Conservation (phyloP, 2,113 vertebrate genomes). For the Takifugu bimaculatus region DNA sequence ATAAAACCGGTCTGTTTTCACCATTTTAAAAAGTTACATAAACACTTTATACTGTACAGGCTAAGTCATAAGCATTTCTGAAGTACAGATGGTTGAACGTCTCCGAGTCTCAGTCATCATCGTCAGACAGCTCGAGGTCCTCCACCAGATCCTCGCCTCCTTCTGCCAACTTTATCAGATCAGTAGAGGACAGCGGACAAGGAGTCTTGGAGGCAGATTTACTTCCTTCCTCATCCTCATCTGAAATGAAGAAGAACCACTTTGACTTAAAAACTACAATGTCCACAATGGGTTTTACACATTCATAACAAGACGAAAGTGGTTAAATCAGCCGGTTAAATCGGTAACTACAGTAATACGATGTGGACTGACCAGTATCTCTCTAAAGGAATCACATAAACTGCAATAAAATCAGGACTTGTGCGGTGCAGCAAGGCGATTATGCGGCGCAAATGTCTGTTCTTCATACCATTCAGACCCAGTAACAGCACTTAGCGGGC, state of each 20-base stretch:
- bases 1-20: background rate
- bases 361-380: too few relatives aligned
- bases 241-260: conserved; percentile 36
- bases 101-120: conserved; percentile 73
- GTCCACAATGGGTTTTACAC: too few relatives aligned
- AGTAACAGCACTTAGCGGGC: background rate
- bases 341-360: too few relatives aligned
- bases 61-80: conserved; percentile 3
- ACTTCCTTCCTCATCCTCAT: conserved; percentile 41
- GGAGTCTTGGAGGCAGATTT: conserved; percentile 51
- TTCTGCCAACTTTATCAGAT: conserved; percentile 80
- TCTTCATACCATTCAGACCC: too few relatives aligned
- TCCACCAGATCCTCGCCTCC: conserved; percentile 86
- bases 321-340: background rate
- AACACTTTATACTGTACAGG: conserved; percentile 50
- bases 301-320: background rate
- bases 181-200: conserved; percentile 68
- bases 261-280: background rate
- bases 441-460: too few relatives aligned
- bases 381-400: too few relatives aligned
- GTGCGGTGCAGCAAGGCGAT: too few relatives aligned
- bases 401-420: too few relatives aligned
- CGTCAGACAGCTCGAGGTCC: conserved; percentile 86
- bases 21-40: conserved; percentile 25
- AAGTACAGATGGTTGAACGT: conserved; percentile 2